phyloP scores from a whole-genome alignment of 2,888 invertebrate genomes.

The Cerceris rybyensis region DNA sequence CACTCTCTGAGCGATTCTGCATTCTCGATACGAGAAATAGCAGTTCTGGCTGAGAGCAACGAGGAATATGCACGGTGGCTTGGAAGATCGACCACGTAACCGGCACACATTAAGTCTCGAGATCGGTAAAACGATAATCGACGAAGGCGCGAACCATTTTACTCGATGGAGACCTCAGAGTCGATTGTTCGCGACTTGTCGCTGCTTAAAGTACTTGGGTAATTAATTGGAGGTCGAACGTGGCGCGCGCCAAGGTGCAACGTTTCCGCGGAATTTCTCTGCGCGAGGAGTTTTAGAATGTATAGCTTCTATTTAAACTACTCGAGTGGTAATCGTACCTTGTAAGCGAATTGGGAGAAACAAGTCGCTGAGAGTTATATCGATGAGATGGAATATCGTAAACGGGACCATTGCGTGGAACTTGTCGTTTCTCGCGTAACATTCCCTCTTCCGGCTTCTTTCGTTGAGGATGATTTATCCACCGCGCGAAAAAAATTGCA shows the following conservation, averaged over 20 bases:
- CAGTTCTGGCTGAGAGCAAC: neutral
- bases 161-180: slow-evolving; percentile 48
- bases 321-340: too few relatives aligned
- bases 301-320: too few relatives aligned
- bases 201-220: slow-evolving; percentile 20
- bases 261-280: neutral
- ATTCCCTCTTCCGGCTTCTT: neutral
- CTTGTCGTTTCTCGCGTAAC: slow-evolving; percentile 48
- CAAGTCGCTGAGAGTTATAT: slow-evolving; percentile 32
- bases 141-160: neutral
- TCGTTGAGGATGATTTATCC: neutral
- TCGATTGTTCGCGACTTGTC: slow-evolving; percentile 49
- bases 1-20: slow-evolving; percentile 9
- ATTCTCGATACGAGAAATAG: slow-evolving; percentile 22
- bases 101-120: neutral
- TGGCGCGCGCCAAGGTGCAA: slow-evolving; percentile 21
- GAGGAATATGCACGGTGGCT: neutral
- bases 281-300: neutral
- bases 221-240: slow-evolving; percentile 55
- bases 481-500: neutral
- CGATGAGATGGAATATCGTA: slow-evolving; percentile 44
- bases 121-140: slow-evolving; percentile 14
- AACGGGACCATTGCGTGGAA: slow-evolving; percentile 38
- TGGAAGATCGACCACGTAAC: slow-evolving; percentile 13
- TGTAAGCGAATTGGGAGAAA: neutral